These are phyloP conservation scores for Pseudonaja textilis DNA, from an alignment of 2,113 vertebrate species.

Conservation along the genomic window DNA sequence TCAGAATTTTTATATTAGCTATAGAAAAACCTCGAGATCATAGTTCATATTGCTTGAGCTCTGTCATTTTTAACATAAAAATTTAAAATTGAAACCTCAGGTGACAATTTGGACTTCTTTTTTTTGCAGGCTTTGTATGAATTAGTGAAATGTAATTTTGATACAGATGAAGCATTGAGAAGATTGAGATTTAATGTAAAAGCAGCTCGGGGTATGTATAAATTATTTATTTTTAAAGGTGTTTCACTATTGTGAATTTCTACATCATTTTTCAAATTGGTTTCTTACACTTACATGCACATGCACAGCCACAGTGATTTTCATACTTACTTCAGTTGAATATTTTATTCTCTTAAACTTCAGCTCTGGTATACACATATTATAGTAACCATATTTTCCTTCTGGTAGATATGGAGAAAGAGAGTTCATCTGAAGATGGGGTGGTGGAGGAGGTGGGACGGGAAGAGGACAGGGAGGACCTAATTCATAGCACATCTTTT, in stretches of 20 bases:
- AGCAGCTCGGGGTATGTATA: conserved; percentile 86
- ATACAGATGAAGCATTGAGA: conserved; percentile 91
- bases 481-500: not conserved
- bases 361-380: not conserved
- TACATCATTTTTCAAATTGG: not conserved
- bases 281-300: not conserved
- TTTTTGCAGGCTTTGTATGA: conserved; percentile 89
- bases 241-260: not conserved
- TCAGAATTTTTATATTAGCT: not conserved
- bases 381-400: not conserved
- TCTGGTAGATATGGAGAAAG: not conserved
- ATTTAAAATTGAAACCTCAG: not conserved
- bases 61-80: not conserved
- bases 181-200: conserved; percentile 92
- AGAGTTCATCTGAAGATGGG: not conserved
- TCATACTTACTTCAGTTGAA: not conserved
- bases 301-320: not conserved
- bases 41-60: not conserved
- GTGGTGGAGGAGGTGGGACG: too few relatives aligned
- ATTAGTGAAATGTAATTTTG: conserved; percentile 94
- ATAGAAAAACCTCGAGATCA: not conserved
- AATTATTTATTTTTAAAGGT: fast-evolving
- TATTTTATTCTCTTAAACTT: not conserved
- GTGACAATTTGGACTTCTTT: conserved; percentile 6
- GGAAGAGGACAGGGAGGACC: not conserved